phyloP scores from a whole-genome alignment of 2,888 invertebrate species.

The Ochropleura plecta region DNA sequence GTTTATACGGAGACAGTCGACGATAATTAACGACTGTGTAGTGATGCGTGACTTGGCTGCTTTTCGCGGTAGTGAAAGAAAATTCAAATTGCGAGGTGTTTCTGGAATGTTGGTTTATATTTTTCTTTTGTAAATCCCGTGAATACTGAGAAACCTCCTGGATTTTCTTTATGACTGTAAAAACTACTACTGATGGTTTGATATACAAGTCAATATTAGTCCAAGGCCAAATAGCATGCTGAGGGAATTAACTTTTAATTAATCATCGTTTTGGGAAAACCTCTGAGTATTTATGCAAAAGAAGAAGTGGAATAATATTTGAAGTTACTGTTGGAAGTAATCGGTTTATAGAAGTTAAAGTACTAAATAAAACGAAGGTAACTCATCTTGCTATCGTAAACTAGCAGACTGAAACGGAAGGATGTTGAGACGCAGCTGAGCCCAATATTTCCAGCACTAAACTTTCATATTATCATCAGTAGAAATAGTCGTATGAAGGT shows the following conservation, averaged over 20 bases:
- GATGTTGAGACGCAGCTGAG: neutral
- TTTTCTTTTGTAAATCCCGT: neutral
- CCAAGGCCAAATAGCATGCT: neutral
- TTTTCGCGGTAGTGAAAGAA: constrained; percentile 53
- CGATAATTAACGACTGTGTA: constrained; percentile 77
- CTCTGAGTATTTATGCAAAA: neutral
- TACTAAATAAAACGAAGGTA: neutral
- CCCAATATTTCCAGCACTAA: neutral
- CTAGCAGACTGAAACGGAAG: neutral
- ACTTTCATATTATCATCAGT: neutral
- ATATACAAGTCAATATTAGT: neutral
- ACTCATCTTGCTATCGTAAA: neutral
- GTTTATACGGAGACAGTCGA: constrained; percentile 75
- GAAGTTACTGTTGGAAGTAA: neutral
- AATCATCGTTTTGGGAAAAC: neutral
- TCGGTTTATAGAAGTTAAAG: neutral
- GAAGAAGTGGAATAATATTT: neutral
- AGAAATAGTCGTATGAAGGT: neutral
- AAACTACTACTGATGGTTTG: neutral
- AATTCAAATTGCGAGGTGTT: constrained; percentile 54
- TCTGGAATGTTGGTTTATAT: constrained; percentile 7
- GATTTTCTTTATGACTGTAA: neutral
- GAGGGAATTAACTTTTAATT: neutral
- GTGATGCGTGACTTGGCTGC: constrained; percentile 56
- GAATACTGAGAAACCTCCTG: neutral